Evolutionary conservation across 2,888 invertebrate genomes (phyloP).

Genomic region (Pegoplata infirma): DNA sequence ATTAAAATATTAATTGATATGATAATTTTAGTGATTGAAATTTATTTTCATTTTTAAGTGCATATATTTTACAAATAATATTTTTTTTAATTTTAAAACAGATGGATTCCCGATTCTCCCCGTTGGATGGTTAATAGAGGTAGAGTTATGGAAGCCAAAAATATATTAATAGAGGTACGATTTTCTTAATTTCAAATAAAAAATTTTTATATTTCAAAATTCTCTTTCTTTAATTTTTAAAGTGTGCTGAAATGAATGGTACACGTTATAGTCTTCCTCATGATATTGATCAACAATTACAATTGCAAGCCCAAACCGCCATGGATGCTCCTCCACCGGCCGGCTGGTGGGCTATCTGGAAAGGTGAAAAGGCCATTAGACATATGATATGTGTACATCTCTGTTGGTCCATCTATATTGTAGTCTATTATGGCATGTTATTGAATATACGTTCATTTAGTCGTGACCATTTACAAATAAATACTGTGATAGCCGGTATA

Average conservation of each 20-base stretch:
- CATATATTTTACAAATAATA: too few relatives aligned
- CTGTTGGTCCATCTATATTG: slow-evolving; percentile 77
- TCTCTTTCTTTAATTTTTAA: slow-evolving; percentile 66
- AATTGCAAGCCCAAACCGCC: slow-evolving; percentile 76
- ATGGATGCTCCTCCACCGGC: slow-evolving; percentile 76
- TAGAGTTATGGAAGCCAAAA: slow-evolving; percentile 76
- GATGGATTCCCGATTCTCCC: slow-evolving; percentile 79
- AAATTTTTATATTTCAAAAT: neutral
- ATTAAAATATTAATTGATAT: too few relatives aligned
- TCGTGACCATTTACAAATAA: slow-evolving; percentile 77
- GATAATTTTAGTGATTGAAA: too few relatives aligned
- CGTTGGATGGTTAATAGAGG: slow-evolving; percentile 78
- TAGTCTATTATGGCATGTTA: slow-evolving; percentile 79
- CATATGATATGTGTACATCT: slow-evolving; percentile 77
- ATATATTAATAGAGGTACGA: slow-evolving; percentile 68
- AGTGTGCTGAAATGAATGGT: slow-evolving; percentile 77
- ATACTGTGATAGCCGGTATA: slow-evolving; percentile 77
- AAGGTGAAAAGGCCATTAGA: slow-evolving; percentile 74
- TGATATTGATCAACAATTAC: slow-evolving; percentile 77
- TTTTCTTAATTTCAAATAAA: neutral
- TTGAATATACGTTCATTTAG: slow-evolving; percentile 79
- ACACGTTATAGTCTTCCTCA: slow-evolving; percentile 75
- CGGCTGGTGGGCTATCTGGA: slow-evolving; percentile 78
- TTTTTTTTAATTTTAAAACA: slow-evolving; percentile 62
- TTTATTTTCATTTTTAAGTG: too few relatives aligned